Conservation (phyloP, 2,113 vertebrate genomes). For the Gymnorhina tibicen region DNA sequence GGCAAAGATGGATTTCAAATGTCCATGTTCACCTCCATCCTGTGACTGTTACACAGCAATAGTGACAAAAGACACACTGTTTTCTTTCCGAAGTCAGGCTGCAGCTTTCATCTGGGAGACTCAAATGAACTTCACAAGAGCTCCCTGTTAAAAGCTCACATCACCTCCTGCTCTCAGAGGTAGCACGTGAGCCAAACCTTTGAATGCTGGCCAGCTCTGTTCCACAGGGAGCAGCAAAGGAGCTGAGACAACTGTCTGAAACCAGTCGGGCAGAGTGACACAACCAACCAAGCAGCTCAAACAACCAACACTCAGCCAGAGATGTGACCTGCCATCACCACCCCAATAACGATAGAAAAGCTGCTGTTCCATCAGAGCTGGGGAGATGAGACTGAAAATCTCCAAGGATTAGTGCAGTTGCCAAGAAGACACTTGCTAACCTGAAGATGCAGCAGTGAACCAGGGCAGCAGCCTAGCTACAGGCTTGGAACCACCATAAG, state of each 20-base stretch:
- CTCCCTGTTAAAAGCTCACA: neutral
- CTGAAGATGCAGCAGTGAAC: neutral
- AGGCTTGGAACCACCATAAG: fast-evolving
- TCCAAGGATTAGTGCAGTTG: neutral
- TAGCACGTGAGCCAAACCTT: neutral
- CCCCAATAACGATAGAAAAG: fast-evolving
- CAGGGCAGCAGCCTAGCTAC: neutral
- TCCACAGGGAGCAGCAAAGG: neutral
- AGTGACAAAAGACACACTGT: neutral
- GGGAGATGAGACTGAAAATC: neutral
- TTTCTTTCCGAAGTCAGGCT: neutral
- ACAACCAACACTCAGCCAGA: neutral
- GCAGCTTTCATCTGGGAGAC: neutral
- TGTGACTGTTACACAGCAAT: neutral
- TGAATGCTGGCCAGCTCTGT: neutral
- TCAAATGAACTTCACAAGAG: neutral
- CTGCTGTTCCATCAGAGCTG: neutral
- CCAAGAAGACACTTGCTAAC: neutral
- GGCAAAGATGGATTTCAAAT: neutral
- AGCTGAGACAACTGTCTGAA: neutral
- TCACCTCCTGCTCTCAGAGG: neutral
- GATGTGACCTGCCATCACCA: neutral
- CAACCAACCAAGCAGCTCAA: neutral
- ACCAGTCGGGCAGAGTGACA: neutral
- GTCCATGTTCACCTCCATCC: neutral